These are phyloP conservation scores for Onychostoma macrolepis DNA, from an alignment of 2,113 vertebrate genomes.

Conservation along the genomic window DNA sequence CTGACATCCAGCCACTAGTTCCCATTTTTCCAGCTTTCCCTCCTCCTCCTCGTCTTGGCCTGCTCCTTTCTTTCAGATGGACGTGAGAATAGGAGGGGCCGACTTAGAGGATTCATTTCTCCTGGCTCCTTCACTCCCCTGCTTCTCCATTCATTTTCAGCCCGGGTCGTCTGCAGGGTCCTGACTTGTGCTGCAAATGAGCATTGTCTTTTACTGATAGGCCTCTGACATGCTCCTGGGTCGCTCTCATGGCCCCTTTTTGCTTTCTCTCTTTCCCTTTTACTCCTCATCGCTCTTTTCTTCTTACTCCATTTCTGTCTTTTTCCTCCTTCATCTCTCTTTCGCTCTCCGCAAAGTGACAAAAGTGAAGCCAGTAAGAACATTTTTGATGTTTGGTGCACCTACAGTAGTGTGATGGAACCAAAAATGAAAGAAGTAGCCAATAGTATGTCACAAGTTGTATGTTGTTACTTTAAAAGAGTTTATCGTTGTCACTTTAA, in stretches of 20 bases:
- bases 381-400: not conserved
- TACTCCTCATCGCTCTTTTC: not conserved
- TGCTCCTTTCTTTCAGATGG: slow-evolving; percentile 43
- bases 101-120: slow-evolving; percentile 63
- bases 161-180: slow-evolving; percentile 16
- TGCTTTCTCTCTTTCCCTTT: not conserved
- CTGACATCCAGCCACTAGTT: slow-evolving; percentile 67
- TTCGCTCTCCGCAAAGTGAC: not conserved
- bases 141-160: slow-evolving; percentile 45
- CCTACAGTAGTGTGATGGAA: not conserved
- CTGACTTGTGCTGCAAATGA: slow-evolving; percentile 37
- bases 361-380: not conserved
- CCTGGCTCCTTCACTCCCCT: slow-evolving; percentile 45
- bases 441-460: not conserved
- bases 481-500: not conserved
- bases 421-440: not conserved
- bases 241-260: not conserved
- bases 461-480: not conserved
- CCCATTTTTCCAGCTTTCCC: slow-evolving; percentile 68
- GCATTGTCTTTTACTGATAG: slow-evolving; percentile 40
- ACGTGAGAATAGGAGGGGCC: slow-evolving; percentile 32
- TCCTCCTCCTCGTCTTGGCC: slow-evolving; percentile 42
- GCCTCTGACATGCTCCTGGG: slow-evolving; percentile 3
- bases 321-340: not conserved
- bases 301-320: not conserved